Conservation (phyloP, 2,113 vertebrate species). For the Isichthys henryi region DNA sequence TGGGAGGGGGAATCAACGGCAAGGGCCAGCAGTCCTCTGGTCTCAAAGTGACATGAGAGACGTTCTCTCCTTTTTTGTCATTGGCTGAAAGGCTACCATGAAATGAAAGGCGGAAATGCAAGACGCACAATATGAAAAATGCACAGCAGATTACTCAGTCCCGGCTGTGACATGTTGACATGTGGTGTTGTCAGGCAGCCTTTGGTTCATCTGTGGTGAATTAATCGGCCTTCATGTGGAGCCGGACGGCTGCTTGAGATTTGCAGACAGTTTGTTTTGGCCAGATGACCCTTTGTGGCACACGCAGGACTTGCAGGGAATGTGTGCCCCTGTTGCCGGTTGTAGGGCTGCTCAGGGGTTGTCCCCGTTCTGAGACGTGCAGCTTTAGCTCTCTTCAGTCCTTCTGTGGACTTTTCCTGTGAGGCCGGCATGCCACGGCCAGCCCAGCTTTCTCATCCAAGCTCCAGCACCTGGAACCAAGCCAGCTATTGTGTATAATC, state of each 20-base stretch:
- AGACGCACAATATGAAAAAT: not conserved
- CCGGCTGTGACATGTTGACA: not conserved
- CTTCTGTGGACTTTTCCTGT: not conserved
- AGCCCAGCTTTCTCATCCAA: not conserved
- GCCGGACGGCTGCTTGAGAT: not conserved
- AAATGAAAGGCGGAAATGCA: not conserved
- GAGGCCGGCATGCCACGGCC: not conserved
- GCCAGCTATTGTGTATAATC: not conserved
- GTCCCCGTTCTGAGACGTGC: not conserved
- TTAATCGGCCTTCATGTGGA: not conserved
- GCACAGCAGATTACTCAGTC: no score
- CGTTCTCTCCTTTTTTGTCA: not conserved
- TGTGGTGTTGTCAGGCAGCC: not conserved
- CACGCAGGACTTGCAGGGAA: not conserved
- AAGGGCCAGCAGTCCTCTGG: not conserved
- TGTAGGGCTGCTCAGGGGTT: not conserved
- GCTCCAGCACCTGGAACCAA: not conserved
- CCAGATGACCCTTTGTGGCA: not conserved
- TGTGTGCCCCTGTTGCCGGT: not conserved
- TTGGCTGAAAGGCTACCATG: not conserved
- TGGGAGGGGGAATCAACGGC: not conserved
- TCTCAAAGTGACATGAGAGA: not conserved
- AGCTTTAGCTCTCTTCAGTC: not conserved
- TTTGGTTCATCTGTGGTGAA: not conserved
- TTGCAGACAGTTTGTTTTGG: not conserved